These are phyloP conservation scores for Nesometra sesokonis DNA, from an alignment of 35 echinoderm and acorn worm species.

Conservation along the genomic window DNA sequence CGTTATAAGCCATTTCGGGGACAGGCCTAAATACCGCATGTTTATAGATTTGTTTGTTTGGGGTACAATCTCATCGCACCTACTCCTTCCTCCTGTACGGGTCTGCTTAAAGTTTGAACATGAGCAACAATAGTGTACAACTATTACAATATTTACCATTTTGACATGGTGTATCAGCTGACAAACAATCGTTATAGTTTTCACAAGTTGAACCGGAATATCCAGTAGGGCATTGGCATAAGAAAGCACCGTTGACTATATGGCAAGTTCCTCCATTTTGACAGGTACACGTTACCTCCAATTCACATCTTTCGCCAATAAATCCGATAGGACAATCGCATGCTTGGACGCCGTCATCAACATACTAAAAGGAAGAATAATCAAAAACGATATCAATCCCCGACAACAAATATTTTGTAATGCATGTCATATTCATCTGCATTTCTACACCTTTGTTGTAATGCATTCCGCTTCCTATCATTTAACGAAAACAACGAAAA, in stretches of 20 bases:
- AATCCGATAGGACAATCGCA: slow-evolving; percentile 52
- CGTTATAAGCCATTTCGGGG: too few species aligned
- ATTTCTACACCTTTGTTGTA: background rate
- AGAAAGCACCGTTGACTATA: slow-evolving; percentile 19
- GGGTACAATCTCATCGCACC: too few species aligned
- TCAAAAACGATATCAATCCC: background rate
- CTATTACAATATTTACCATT: slow-evolving; percentile 55
- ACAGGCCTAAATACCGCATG: too few species aligned
- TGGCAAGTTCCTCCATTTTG: slow-evolving; percentile 61
- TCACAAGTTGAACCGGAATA: slow-evolving; percentile 51
- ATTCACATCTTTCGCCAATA: slow-evolving; percentile 44
- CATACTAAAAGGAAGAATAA: slow-evolving; percentile 19
- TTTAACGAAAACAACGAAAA: background rate
- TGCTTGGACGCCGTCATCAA: slow-evolving; percentile 9
- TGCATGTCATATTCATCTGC: too few species aligned
- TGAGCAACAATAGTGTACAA: background rate
- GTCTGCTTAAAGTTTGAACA: too few species aligned
- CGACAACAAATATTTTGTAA: too few species aligned
- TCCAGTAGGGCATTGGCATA: slow-evolving; percentile 46
- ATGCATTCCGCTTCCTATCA: background rate
- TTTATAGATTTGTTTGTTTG: too few species aligned
- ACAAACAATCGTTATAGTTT: slow-evolving; percentile 44
- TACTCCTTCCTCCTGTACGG: too few species aligned
- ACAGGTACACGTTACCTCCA: slow-evolving; percentile 9
- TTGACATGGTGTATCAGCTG: slow-evolving; percentile 25